These are phyloP conservation scores for Calliphora vicina DNA, from an alignment of 1,140 invertebrate species.

Conservation along the genomic window DNA sequence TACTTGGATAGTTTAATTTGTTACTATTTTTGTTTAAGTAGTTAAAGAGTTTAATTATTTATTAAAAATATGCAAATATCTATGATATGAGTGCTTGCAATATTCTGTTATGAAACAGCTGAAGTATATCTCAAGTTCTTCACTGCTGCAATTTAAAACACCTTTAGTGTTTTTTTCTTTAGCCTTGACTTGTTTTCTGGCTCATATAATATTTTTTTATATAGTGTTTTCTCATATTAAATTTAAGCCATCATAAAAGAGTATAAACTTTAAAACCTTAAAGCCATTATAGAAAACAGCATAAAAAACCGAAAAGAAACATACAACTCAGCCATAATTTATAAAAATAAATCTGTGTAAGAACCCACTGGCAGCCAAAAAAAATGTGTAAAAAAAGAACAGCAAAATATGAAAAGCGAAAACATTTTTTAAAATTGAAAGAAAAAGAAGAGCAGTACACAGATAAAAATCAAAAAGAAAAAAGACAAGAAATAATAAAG, in stretches of 20 bases:
- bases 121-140: background rate
- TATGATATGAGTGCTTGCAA: too few species aligned
- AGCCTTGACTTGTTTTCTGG: background rate
- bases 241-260: background rate
- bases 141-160: background rate
- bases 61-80: too few species aligned
- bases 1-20: too few species aligned
- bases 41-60: too few species aligned
- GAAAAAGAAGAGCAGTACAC: background rate
- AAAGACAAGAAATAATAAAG: too few species aligned
- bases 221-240: background rate
- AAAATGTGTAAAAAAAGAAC: too few species aligned
- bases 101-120: too few species aligned
- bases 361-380: background rate
- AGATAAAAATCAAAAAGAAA: too few species aligned
- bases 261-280: conserved; percentile 12
- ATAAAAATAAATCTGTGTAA: background rate
- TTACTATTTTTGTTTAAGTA: too few species aligned
- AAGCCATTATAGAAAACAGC: background rate
- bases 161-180: background rate
- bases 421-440: background rate
- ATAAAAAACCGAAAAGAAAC: background rate
- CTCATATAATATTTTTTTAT: background rate
- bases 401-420: background rate
- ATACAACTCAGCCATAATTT: conserved; percentile 1